Evolutionary conservation across 2,797 vertebrate genomes (phyloP).

Genomic region (Tragopan temminckii): DNA sequence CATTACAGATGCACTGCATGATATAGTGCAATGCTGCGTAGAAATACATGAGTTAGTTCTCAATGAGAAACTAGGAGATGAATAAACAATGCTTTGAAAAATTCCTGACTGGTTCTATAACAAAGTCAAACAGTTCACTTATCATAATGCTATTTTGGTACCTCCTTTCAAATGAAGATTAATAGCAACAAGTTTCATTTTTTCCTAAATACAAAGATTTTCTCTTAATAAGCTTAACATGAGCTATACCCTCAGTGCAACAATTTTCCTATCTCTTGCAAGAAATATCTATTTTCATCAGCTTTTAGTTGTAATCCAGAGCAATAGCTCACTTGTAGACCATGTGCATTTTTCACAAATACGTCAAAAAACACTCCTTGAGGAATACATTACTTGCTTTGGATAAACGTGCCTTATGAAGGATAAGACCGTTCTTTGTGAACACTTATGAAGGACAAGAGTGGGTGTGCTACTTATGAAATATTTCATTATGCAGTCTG

Average conservation of each 20-base stretch:
- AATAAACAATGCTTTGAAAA: constrained; percentile 38
- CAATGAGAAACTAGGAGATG: background rate
- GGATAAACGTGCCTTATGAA: constrained; percentile 42
- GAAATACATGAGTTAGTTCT: background rate
- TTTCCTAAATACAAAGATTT: constrained; percentile 4
- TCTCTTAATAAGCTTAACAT: constrained; percentile 16
- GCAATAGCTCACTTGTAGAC: background rate
- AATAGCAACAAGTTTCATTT: constrained; percentile 23
- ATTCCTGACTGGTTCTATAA: constrained; percentile 2
- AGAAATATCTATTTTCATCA: constrained; percentile 33
- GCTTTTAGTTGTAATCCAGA: constrained; percentile 27
- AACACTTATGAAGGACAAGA: constrained; percentile 49
- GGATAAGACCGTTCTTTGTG: constrained; percentile 62
- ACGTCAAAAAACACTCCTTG: constrained; percentile 52
- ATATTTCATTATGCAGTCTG: constrained; percentile 50
- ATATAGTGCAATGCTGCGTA: background rate
- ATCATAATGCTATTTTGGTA: constrained; percentile 28
- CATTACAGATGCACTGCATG: background rate
- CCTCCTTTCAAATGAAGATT: constrained; percentile 29
- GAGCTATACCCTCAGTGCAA: constrained; percentile 41
- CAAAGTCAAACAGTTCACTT: constrained; percentile 27
- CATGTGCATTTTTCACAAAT: constrained; percentile 53
- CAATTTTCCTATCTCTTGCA: background rate
- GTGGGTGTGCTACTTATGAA: constrained; percentile 56
- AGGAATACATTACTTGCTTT: constrained; percentile 60